Percentiles rank a stretch among this genome's conserved stretches.
Conservation (phyloP, 1,140 invertebrate species). For the Brachionus rotundiformis region DNA sequence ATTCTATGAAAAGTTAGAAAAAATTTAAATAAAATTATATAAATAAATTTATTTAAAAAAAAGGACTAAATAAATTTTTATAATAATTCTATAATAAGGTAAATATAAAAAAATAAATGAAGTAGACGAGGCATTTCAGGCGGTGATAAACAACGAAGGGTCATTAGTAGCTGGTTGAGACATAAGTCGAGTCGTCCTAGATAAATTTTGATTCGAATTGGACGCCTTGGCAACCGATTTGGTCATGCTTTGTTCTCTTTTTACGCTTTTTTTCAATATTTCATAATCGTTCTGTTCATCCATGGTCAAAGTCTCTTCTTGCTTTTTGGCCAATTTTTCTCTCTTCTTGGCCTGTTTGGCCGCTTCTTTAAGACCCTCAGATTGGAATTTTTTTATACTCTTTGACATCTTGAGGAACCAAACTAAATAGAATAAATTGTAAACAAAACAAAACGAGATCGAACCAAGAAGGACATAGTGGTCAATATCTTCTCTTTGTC, state of each 20-base stretch:
- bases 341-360: background rate
- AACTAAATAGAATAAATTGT: slow-evolving; percentile 35
- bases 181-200: background rate
- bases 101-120: slow-evolving; percentile 19
- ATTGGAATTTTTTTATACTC: slow-evolving; percentile 42
- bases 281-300: slow-evolving; percentile 42
- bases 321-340: background rate
- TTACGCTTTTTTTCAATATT: slow-evolving; percentile 9
- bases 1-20: no score
- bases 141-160: background rate
- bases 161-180: background rate
- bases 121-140: background rate
- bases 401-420: slow-evolving; percentile 48
- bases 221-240: background rate
- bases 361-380: slow-evolving; percentile 1
- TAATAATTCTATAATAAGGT: background rate
- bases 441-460: slow-evolving; percentile 9
- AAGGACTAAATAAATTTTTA: background rate
- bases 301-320: background rate
- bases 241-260: background rate
- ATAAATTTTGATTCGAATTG: slow-evolving; percentile 9
- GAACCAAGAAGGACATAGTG: slow-evolving; percentile 20
- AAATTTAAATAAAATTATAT: no score
- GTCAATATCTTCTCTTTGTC: slow-evolving; percentile 34
- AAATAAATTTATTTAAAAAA: background rate